Percentiles rank a stretch among this genome's conserved stretches.
These are phyloP conservation scores for Enteromius radiatus DNA, from an alignment of 2,797 vertebrate species.

Conservation along the genomic window DNA sequence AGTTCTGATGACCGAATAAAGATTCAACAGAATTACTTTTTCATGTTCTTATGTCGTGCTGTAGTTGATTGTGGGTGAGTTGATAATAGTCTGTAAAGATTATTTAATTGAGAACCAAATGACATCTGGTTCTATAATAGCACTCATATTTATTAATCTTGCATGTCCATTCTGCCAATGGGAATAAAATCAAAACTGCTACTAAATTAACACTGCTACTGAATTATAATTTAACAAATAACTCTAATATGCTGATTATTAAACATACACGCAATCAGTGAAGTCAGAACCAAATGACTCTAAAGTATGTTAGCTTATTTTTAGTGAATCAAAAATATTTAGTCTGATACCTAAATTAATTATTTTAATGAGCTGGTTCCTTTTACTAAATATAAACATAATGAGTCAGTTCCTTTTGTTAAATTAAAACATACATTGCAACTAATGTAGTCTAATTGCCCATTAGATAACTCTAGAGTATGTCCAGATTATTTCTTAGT, in stretches of 20 bases:
- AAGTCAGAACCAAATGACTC: not conserved
- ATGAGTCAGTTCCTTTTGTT: not conserved
- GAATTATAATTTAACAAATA: not conserved
- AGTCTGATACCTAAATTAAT: not conserved
- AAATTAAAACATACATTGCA: not conserved
- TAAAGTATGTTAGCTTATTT: not conserved
- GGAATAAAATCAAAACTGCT: not conserved
- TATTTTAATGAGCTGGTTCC: not conserved
- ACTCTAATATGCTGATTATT: not conserved
- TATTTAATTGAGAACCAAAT: not conserved
- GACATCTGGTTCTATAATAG: not conserved
- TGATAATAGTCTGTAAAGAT: not conserved
- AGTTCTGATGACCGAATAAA: not conserved
- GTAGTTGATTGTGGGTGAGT: not conserved
- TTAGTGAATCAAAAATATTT: not conserved
- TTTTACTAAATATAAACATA: too few species aligned
- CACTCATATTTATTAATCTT: not conserved
- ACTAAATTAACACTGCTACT: not conserved
- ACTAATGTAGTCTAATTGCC: not conserved
- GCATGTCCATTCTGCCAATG: not conserved
- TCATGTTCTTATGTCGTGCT: not conserved
- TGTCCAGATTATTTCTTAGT: not conserved
- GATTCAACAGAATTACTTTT: not conserved
- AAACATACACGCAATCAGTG: not conserved
- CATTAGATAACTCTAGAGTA: not conserved